Evolutionary conservation across 2,888 invertebrate genomes (phyloP), one percentile per base, ranked within the genome.

Genomic region (Myopa testacea): DNA sequence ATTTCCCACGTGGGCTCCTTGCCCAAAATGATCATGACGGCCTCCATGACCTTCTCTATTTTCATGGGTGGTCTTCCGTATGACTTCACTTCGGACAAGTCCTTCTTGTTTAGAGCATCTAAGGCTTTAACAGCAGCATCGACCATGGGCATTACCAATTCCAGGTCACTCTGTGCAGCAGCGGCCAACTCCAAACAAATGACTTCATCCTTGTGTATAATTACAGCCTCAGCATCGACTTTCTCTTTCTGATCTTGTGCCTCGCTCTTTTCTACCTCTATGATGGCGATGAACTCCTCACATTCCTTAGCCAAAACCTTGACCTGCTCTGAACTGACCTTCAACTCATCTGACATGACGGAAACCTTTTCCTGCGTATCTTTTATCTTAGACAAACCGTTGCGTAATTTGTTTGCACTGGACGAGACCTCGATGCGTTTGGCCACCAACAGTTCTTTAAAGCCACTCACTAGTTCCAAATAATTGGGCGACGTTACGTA

Each of bases 401-500:
- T 95, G 65, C 94, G 90, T 40, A 97, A 90, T 87, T 96, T 96
- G 88, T 95, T 94, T 0, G 95, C 94, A 82, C 94, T 93, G 16
- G 92, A 88, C 0, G 94, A 92, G 40, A 95, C 90, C 85, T 94
- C 94, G 14, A 89, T 86, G 16, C 96, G 92, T 87, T 97, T 97
- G 73, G 90, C 88, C 68, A 91, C 91, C 58, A 97, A 88, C 91
- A 96, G 93, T 78, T 91, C 92, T 87, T 95, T 95, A 85, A 96
- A 97, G 10, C 96, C 95, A 1, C 93, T 90, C 1, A 97, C 96
- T 16, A 97, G 91, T 85, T 96, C 95, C 77, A 97, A 90, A 84
- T 95, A 97, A 89, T 96, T 96, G 40, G 95, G 95, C 0, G 96
- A 96, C 0, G 97, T 97, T 67, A 97, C 96, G 87, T 97, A 96